A percentile compares a stretch with the other conserved stretches of the same genome.
phyloP scores from a whole-genome alignment of 1,140 invertebrate species.

The Psix sp. region DNA sequence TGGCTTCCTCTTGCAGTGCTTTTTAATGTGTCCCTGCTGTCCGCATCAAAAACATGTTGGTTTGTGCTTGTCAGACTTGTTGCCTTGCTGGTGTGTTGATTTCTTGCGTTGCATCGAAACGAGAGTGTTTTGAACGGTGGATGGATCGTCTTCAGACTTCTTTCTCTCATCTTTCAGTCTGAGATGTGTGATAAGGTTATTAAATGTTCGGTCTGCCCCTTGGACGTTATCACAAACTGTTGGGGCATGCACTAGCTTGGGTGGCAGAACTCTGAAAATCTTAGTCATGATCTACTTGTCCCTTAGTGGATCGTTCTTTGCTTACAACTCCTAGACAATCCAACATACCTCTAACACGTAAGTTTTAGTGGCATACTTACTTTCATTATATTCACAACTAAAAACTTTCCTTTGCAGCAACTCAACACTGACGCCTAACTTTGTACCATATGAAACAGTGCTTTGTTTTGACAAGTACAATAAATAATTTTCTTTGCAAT shows the following conservation, averaged over 20 bases:
- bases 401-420: conserved; percentile 30
- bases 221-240: conserved; percentile 39
- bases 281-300: conserved; percentile 27
- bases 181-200: conserved; percentile 1
- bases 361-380: conserved; percentile 17
- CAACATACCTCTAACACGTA: conserved; percentile 1
- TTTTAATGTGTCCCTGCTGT: conserved; percentile 1
- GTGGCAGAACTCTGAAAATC: conserved; percentile 22
- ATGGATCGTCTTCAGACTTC: conserved; percentile 1
- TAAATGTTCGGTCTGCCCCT: conserved; percentile 18
- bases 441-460: conserved; percentile 21
- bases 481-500: conserved; percentile 26
- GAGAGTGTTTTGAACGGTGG: not conserved
- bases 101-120: not conserved
- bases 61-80: not conserved
- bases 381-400: conserved; percentile 20
- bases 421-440: conserved; percentile 26
- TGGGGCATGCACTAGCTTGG: conserved; percentile 26
- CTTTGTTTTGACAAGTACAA: conserved; percentile 20
- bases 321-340: conserved; percentile 3
- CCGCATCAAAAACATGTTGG: conserved; percentile 10
- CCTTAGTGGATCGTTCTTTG: conserved; percentile 15
- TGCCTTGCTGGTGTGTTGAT: not conserved
- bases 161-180: conserved; percentile 8
- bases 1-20: conserved; percentile 6